These are phyloP conservation scores for Rhinoraja longicauda DNA, from an alignment of 2,797 vertebrate genomes.

Conservation along the genomic window DNA sequence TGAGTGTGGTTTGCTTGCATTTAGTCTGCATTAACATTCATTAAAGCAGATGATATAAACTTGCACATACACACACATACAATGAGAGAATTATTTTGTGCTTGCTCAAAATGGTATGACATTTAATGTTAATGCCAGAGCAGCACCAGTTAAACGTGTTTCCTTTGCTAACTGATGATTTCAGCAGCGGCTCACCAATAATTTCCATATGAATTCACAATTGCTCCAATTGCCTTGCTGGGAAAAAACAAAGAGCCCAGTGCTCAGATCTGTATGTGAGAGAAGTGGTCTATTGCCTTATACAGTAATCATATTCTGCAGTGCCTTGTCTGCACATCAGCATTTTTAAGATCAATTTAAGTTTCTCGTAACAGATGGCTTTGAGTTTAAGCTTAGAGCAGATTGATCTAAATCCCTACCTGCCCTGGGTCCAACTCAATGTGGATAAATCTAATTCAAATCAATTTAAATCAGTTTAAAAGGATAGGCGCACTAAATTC, in stretches of 20 bases:
- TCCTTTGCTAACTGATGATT: constrained; percentile 16
- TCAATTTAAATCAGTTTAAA: constrained; percentile 39
- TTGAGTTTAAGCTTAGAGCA: constrained; percentile 30
- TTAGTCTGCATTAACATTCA: background rate
- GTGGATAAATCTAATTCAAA: constrained; percentile 38
- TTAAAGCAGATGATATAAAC: background rate
- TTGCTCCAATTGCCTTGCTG: constrained; percentile 8
- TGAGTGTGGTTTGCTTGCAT: background rate
- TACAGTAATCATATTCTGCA: constrained; percentile 33
- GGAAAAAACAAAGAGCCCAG: background rate
- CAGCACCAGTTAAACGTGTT: background rate
- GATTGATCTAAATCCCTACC: constrained; percentile 37
- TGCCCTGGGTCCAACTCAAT: constrained; percentile 27
- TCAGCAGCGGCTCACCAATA: background rate
- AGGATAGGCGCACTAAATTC: constrained; percentile 29
- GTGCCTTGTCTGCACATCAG: background rate
- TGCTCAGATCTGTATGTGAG: background rate
- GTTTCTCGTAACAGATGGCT: constrained; percentile 25
- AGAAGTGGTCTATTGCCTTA: background rate
- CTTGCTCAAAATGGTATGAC: background rate
- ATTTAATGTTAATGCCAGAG: background rate
- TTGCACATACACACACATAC: background rate
- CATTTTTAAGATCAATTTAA: constrained; percentile 39
- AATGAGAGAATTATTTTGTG: constrained; percentile 2
- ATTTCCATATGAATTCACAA: constrained; percentile 30